Percentiles rank a stretch among this genome's conserved stretches.
phyloP scores from a whole-genome alignment of 1,140 invertebrate species.

The Macrotrachela quadricornifera region DNA sequence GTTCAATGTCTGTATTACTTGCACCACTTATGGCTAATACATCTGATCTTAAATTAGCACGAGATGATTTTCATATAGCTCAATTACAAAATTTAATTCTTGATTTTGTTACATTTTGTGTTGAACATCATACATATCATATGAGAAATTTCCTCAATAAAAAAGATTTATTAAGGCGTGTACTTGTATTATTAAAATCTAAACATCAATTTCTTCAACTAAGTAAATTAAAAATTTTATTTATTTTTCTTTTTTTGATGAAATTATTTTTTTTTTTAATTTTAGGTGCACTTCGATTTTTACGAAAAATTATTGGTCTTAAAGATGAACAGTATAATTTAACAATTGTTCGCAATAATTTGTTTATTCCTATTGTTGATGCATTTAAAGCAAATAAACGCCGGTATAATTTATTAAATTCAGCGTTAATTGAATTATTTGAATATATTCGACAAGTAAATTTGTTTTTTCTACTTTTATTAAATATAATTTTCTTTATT shows the following conservation, averaged over 20 bases:
- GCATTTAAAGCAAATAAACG: constrained; percentile 86
- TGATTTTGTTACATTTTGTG: constrained; percentile 90
- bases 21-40: constrained; percentile 73
- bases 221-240: no score
- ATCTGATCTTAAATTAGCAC: constrained; percentile 55
- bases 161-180: constrained; percentile 76
- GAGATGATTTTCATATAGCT: constrained; percentile 85
- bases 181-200: constrained; percentile 86
- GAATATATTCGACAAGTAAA: constrained; percentile 57
- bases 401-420: constrained; percentile 91
- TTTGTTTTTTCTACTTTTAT: constrained; percentile 4
- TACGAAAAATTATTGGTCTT: constrained; percentile 82
- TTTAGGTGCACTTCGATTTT: constrained; percentile 65
- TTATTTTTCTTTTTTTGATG: neutral
- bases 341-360: constrained; percentile 80
- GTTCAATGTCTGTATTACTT: constrained; percentile 79
- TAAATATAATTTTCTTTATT: constrained; percentile 13
- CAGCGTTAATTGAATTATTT: constrained; percentile 94
- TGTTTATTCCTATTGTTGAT: constrained; percentile 84
- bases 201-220: constrained; percentile 90
- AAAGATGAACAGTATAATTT: constrained; percentile 97
- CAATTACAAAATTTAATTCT: constrained; percentile 78
- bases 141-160: constrained; percentile 93
- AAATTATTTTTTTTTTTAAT: constrained; percentile 7
- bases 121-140: constrained; percentile 97